These are phyloP conservation scores for Myrmecophaga tridactyla DNA, from an alignment of 2,113 vertebrate species.

Conservation along the genomic window DNA sequence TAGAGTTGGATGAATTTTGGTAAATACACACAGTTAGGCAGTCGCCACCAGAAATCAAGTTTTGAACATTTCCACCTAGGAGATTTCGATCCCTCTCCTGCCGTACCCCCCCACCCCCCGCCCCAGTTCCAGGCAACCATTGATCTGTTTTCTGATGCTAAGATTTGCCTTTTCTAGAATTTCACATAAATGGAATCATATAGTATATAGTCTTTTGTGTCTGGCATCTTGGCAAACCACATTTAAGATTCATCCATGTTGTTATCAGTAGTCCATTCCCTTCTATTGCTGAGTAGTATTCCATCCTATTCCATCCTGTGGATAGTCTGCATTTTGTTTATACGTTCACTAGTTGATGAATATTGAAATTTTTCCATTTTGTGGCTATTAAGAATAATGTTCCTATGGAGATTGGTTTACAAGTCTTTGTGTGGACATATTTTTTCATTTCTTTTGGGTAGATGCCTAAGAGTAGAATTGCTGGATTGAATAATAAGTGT, in stretches of 20 bases:
- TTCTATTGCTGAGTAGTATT: not conserved
- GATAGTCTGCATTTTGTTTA: not conserved
- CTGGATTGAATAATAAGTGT: not conserved
- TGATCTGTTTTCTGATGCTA: not conserved
- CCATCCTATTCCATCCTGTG: rapidly evolving
- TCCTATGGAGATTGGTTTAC: not conserved
- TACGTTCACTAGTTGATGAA: not conserved
- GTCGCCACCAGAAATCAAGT: too few species aligned
- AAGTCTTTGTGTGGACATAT: not conserved
- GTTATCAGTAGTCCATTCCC: not conserved
- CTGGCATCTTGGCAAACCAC: not conserved
- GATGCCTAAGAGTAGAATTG: not conserved
- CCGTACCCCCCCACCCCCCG: rapidly evolving
- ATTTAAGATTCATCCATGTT: not conserved
- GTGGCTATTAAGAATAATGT: not conserved
- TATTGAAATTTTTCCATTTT: not conserved
- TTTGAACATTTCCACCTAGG: not conserved
- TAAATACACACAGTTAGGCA: too few species aligned
- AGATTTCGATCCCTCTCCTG: too few species aligned
- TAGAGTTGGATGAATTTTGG: not conserved
- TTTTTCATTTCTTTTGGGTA: not conserved
- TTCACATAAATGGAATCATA: not conserved
- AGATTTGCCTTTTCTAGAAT: not conserved
- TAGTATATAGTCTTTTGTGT: not conserved
- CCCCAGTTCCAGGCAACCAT: not conserved